Conservation (phyloP, 2,888 invertebrate species). For the Dicranocentrus wangi region DNA sequence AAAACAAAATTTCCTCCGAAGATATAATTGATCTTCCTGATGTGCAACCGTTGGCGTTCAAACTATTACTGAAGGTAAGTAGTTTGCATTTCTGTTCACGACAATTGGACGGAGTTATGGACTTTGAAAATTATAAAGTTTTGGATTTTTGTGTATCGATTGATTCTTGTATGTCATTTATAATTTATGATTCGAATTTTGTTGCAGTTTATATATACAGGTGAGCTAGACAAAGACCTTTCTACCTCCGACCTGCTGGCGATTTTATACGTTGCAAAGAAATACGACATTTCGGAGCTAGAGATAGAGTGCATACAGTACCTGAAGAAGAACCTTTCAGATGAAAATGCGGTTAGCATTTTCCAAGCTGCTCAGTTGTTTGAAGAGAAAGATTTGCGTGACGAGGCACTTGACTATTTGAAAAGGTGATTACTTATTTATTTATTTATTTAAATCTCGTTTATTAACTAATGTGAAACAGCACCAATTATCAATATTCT, state of each 20-base stretch:
- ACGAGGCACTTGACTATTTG: constrained; percentile 60
- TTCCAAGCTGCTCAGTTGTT: constrained; percentile 67
- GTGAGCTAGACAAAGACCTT: constrained; percentile 57
- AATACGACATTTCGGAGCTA: constrained; percentile 66
- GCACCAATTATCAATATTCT: too few relatives aligned
- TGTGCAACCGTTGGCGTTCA: constrained; percentile 63
- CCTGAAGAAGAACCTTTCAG: constrained; percentile 62
- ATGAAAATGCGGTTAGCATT: constrained; percentile 65
- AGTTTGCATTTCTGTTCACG: too few relatives aligned
- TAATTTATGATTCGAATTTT: too few relatives aligned
- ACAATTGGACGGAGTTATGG: too few relatives aligned
- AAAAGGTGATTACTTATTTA: constrained; percentile 59
- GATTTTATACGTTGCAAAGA: constrained; percentile 63
- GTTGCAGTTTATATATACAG: constrained; percentile 66
- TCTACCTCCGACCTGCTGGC: constrained; percentile 51
- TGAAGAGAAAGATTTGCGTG: constrained; percentile 63
- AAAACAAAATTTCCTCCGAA: constrained; percentile 27
- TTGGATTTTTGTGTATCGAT: neutral
- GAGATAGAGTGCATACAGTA: constrained; percentile 52
- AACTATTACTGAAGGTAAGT: constrained; percentile 62
- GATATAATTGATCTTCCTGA: constrained; percentile 66
- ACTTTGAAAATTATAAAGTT: too few relatives aligned
- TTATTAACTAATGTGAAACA: too few relatives aligned
- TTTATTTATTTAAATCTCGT: too few relatives aligned
- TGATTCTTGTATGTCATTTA: neutral